Evolutionary conservation across 2,113 vertebrate genomes (phyloP).

Genomic region (Chaenogobius annularis): DNA sequence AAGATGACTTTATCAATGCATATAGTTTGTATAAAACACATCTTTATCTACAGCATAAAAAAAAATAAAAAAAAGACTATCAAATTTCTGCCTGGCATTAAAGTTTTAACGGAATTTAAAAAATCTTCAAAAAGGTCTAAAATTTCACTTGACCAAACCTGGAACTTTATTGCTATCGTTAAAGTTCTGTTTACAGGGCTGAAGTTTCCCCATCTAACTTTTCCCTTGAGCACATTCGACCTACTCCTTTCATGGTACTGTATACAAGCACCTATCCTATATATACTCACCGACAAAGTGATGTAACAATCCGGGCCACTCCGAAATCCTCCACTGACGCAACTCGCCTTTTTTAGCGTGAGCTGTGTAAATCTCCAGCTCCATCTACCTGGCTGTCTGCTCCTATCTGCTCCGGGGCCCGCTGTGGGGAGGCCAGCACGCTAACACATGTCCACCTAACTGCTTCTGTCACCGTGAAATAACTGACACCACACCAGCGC

Average conservation of each 20-base stretch:
- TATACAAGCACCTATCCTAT: not conserved
- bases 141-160: too few species aligned
- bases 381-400: constrained; percentile 62
- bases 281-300: constrained; percentile 35
- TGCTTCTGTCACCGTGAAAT: constrained; percentile 47
- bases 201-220: not conserved
- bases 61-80: too few species aligned
- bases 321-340: constrained; percentile 65
- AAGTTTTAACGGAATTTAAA: too few species aligned
- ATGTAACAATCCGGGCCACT: constrained; percentile 61
- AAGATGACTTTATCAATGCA: too few species aligned
- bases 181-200: not conserved
- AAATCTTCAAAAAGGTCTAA: too few species aligned
- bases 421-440: constrained; percentile 29
- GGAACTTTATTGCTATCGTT: too few species aligned
- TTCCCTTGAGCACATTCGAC: not conserved
- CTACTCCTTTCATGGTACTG: not conserved
- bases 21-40: too few species aligned
- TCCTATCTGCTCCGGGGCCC: constrained; percentile 46
- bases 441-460: constrained; percentile 55
- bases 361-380: constrained; percentile 50
- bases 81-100: too few species aligned
- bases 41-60: too few species aligned
- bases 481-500: constrained; percentile 44
- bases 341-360: constrained; percentile 38